Evolutionary conservation across 2,797 vertebrate species (phyloP).

Genomic region (Dermochelys coriacea): DNA sequence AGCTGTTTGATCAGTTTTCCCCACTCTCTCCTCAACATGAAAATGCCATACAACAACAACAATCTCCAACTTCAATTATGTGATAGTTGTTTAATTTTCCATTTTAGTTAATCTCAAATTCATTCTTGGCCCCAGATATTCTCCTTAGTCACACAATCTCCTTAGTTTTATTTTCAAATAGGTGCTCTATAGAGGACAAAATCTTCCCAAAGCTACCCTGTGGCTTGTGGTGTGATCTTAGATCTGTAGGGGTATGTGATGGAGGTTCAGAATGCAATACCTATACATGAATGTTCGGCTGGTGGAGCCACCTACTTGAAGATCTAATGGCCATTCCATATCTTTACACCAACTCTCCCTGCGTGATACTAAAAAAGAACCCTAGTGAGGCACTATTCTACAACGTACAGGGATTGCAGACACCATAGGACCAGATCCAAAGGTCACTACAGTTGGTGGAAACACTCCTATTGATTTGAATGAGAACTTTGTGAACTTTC

Average conservation of each 20-base stretch:
- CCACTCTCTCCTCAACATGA: neutral
- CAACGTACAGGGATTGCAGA: neutral
- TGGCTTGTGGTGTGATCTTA: neutral
- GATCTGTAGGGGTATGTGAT: neutral
- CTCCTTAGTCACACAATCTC: neutral
- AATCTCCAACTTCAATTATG: neutral
- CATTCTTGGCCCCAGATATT: neutral
- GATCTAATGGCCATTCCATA: accelerated
- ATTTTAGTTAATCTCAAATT: neutral
- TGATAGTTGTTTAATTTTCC: neutral
- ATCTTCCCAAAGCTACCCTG: neutral
- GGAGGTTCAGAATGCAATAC: neutral
- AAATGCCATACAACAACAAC: neutral
- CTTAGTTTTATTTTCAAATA: neutral
- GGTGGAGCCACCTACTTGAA: neutral
- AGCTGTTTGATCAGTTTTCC: neutral
- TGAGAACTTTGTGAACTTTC: neutral
- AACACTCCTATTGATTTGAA: neutral
- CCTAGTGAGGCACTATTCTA: neutral
- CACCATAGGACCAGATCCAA: neutral
- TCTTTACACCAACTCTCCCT: neutral
- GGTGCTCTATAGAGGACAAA: neutral
- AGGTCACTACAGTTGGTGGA: neutral
- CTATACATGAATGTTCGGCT: neutral
- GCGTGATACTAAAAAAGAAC: neutral